Evolutionary conservation across 2,797 vertebrate species (phyloP).

Genomic region (Cygnus olor): DNA sequence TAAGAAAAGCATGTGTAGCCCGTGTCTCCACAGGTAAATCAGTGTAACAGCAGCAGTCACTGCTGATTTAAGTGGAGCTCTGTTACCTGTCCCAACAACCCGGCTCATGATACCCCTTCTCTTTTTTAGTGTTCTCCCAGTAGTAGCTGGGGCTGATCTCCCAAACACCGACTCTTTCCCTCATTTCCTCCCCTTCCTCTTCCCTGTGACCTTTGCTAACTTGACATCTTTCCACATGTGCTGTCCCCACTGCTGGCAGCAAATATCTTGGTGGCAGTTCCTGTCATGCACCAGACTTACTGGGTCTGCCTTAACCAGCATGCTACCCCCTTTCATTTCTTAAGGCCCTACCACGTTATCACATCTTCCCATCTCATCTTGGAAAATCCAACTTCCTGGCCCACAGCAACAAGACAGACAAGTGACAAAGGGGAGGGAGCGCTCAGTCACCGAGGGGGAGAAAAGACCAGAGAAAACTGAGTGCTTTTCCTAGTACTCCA

Average conservation of each 20-base stretch:
- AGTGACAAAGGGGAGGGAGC: accelerated
- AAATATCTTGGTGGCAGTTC: background rate
- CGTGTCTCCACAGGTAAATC: background rate
- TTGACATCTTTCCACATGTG: background rate
- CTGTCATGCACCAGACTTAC: background rate
- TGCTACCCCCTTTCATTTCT: background rate
- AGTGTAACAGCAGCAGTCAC: background rate
- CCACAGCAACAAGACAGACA: background rate
- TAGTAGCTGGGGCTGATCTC: too few relatives aligned
- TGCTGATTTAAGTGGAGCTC: background rate
- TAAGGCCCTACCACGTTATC: background rate
- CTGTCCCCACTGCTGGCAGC: too few relatives aligned
- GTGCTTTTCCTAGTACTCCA: too few relatives aligned
- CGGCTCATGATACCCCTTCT: too few relatives aligned
- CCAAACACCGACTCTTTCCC: background rate
- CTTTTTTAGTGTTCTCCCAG: background rate
- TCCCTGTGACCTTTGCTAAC: background rate
- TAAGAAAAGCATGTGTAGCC: background rate
- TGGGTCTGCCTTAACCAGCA: background rate
- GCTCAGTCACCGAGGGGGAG: too few relatives aligned
- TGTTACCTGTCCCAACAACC: background rate
- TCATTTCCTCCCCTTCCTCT: background rate
- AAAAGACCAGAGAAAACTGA: background rate
- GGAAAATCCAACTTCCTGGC: background rate
- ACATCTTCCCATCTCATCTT: accelerated